Conservation (phyloP, 2,888 invertebrate species). For the Pyrgus malvae region DNA sequence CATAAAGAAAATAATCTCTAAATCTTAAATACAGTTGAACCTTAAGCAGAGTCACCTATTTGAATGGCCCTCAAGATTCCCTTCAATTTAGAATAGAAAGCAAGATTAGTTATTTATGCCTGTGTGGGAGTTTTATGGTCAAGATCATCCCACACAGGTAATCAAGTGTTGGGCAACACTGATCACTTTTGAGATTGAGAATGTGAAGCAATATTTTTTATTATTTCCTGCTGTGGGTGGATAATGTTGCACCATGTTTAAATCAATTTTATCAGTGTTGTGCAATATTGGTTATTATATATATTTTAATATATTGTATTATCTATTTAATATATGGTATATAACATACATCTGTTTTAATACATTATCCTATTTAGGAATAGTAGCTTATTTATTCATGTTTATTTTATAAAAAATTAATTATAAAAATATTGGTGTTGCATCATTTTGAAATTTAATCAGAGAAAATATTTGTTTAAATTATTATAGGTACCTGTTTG, state of each 20-base stretch:
- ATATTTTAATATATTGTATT: background rate
- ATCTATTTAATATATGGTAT: too few species aligned
- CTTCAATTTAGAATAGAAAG: constrained; percentile 10
- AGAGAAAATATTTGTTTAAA: too few species aligned
- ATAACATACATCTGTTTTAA: too few species aligned
- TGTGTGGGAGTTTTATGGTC: constrained; percentile 22
- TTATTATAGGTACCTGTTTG: too few species aligned
- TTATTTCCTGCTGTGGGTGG: constrained; percentile 8
- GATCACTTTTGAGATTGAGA: constrained; percentile 15
- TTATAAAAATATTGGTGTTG: too few species aligned
- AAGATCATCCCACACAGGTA: constrained; percentile 16
- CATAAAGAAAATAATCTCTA: too few species aligned
- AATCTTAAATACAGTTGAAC: too few species aligned
- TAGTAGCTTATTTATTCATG: too few species aligned
- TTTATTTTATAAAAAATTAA: too few species aligned
- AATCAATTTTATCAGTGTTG: background rate
- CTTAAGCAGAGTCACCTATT: background rate
- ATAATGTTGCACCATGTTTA: constrained; percentile 2
- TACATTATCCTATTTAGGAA: too few species aligned
- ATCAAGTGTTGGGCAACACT: constrained; percentile 17
- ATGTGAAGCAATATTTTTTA: constrained; percentile 17
- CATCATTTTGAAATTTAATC: too few species aligned
- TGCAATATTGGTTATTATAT: background rate
- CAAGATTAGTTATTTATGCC: constrained; percentile 14
- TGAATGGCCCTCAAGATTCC: constrained; percentile 2